phyloP scores from a whole-genome alignment of 1,140 invertebrate species.

The Eueides isabella region DNA sequence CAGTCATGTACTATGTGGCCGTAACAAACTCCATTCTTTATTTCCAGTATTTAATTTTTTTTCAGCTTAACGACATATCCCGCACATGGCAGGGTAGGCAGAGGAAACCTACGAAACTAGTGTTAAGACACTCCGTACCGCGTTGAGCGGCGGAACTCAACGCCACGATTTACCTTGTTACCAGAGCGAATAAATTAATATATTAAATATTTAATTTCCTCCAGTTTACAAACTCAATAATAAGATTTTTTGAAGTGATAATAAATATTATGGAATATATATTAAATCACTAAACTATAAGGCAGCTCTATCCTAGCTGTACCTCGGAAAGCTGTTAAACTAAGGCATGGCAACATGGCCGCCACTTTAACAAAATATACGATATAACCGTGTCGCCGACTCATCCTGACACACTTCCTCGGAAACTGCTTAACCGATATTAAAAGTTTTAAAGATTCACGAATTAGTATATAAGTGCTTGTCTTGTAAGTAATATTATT shows the following conservation, averaged over 20 bases:
- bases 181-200: neutral
- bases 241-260: too few relatives aligned
- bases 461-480: constrained; percentile 24
- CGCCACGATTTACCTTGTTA: neutral
- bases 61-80: neutral
- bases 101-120: neutral
- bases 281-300: neutral
- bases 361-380: constrained; percentile 37
- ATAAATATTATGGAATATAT: too few relatives aligned
- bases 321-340: constrained; percentile 40
- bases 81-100: neutral
- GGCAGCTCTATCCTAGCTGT: neutral
- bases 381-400: constrained; percentile 31
- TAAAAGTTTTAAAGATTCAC: constrained; percentile 37
- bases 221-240: too few relatives aligned
- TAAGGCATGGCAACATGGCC: constrained; percentile 38
- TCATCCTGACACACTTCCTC: constrained; percentile 30
- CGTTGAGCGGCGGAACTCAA: neutral
- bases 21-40: too few relatives aligned
- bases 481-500: neutral
- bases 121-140: neutral
- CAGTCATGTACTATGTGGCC: too few relatives aligned
- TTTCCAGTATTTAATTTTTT: too few relatives aligned
- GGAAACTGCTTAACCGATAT: constrained; percentile 35
- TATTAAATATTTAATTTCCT: too few relatives aligned